phyloP scores from a whole-genome alignment of 2,797 vertebrate species.

The Myotis vivesi region DNA sequence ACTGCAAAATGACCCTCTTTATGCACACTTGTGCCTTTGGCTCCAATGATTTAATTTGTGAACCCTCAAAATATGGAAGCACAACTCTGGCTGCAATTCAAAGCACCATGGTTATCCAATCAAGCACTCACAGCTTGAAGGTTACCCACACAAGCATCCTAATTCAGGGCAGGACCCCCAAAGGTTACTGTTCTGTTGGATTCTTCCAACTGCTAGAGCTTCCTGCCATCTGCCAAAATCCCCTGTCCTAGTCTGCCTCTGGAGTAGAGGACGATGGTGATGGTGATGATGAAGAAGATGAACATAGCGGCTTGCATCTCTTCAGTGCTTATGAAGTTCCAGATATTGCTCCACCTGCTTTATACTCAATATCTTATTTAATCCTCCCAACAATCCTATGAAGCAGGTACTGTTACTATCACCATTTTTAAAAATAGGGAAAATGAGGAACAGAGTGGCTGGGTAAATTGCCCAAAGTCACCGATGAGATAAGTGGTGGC shows the following conservation, averaged over 20 bases:
- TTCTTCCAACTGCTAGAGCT: not conserved
- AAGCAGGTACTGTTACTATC: not conserved
- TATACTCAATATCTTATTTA: not conserved
- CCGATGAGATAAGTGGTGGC: not conserved
- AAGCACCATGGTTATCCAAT: not conserved
- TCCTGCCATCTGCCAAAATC: not conserved
- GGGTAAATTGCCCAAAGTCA: not conserved
- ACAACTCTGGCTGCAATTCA: not conserved
- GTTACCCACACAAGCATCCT: not conserved
- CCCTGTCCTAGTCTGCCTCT: not conserved
- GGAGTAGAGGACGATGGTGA: not conserved
- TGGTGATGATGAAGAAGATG: too few relatives aligned
- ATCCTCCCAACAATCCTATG: not conserved
- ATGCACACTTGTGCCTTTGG: not conserved
- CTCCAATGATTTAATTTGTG: slow-evolving; percentile 16
- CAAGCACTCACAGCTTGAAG: not conserved
- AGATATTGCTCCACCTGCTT: not conserved
- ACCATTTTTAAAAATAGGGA: not conserved
- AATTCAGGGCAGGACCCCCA: not conserved
- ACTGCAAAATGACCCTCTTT: not conserved
- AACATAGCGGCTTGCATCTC: not conserved
- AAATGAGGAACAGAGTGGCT: not conserved
- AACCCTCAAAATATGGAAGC: not conserved
- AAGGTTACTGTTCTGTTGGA: not conserved
- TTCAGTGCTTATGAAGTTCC: not conserved